phyloP scores from a whole-genome alignment of 2,113 vertebrate species.

The Odocoileus hemionus region DNA sequence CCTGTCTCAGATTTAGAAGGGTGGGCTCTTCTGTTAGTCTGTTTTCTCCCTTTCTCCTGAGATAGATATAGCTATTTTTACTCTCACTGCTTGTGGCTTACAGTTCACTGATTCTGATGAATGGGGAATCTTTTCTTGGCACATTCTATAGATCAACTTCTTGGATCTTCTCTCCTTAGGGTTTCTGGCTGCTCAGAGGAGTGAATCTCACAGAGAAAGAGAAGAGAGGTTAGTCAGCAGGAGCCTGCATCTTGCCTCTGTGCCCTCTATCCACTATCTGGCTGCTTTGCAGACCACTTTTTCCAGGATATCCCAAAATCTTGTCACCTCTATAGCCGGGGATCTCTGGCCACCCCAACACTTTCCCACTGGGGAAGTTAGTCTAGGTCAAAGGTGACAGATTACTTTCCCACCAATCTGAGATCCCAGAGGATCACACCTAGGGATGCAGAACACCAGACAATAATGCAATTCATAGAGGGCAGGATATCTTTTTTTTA shows the following conservation, averaged over 20 bases:
- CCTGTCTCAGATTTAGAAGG: not conserved
- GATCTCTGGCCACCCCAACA: not conserved
- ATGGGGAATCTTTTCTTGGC: conserved; percentile 21
- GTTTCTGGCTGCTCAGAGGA: not conserved
- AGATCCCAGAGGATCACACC: not conserved
- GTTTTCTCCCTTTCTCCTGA: conserved; percentile 16
- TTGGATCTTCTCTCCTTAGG: not conserved
- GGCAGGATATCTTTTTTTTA: not conserved
- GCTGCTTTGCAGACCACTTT: not conserved
- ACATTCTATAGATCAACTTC: not conserved
- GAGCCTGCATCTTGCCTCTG: not conserved
- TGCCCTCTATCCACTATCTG: not conserved
- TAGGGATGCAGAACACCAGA: not conserved
- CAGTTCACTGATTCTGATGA: conserved; percentile 51
- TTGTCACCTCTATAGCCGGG: not conserved
- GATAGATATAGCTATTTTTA: conserved; percentile 53
- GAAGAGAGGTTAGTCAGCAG: not conserved
- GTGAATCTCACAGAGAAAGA: not conserved
- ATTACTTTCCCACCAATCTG: not conserved
- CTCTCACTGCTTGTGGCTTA: conserved; percentile 30
- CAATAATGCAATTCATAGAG: not conserved
- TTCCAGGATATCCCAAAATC: not conserved
- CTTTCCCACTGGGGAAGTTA: not conserved
- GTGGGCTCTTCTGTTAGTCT: not conserved
- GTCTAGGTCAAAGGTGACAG: not conserved